Evolutionary conservation across 2,797 vertebrate species (phyloP).

Genomic region (Megalops cyprinoides): DNA sequence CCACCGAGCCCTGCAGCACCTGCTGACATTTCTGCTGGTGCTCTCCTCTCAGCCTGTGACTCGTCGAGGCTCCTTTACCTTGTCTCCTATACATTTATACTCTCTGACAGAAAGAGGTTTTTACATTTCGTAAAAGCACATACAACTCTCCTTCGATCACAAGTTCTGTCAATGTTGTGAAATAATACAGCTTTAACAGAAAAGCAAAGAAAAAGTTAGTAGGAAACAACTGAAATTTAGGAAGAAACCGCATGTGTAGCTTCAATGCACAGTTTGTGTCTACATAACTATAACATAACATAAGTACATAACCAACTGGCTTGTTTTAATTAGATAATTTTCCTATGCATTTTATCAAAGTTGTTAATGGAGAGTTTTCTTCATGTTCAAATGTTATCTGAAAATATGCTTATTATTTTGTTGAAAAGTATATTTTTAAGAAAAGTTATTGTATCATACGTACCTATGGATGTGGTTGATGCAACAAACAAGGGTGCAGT

Average conservation of each 20-base stretch:
- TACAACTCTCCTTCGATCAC: background rate
- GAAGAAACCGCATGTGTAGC: too few species aligned
- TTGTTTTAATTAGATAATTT: too few species aligned
- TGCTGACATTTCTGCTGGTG: slow-evolving; percentile 61
- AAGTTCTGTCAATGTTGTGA: background rate
- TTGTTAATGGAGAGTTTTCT: background rate
- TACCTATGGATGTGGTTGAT: too few species aligned
- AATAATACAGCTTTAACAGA: background rate
- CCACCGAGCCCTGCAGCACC: slow-evolving; percentile 54
- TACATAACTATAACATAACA: background rate
- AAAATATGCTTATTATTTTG: too few species aligned
- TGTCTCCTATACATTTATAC: background rate
- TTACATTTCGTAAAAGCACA: slow-evolving; percentile 1
- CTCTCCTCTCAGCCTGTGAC: background rate
- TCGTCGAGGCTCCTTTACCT: background rate
- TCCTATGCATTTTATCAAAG: too few species aligned
- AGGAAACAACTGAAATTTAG: too few species aligned
- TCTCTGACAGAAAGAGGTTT: slow-evolving; percentile 18
- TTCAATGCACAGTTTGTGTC: too few species aligned
- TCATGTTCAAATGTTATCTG: too few species aligned
- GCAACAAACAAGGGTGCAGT: too few species aligned
- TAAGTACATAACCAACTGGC: too few species aligned
- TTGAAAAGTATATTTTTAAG: too few species aligned
- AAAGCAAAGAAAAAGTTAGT: background rate
- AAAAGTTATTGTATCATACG: too few species aligned